Evolutionary conservation across 2,888 invertebrate genomes (phyloP), one percentile per base, ranked within the genome.

Genomic region (Epinotia nisella): DNA sequence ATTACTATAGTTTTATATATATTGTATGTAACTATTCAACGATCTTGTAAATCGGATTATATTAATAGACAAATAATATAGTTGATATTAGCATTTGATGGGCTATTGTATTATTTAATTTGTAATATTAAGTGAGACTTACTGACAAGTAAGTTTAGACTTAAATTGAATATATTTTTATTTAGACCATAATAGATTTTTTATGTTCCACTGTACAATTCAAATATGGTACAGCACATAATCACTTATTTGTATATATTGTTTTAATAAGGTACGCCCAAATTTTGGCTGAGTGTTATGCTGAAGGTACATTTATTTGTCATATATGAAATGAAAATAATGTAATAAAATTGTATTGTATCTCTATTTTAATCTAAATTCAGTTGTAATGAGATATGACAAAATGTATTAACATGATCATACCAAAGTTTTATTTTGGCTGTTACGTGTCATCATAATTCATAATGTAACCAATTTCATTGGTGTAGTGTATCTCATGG

Each of bases 361-460:
- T 62, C 66, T 53, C 19, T 56, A 56, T 24, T 66, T 41, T 56
- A 61, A 55, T 61, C 61, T 58, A 68, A 73, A 51, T 73, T 73
- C 73, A 64, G 41, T 58, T 59, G 53, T 59, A 55, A 71, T 61
- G 59, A 65, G 59, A 70, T 69, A 74, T 68, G 51, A 75, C 74
- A 75, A 76, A 76, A 77, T 76, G 64, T 76, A 78, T n/a, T 75
- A 74, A 77, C 78, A 76, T 79, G 79, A 75, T 79, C 78, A 83
- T 86, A 87, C 87, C 87, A 87, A 87, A 87, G 87, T 87, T 82
- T 77, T 80, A 35, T 78, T 86, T 87, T 84, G 86, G 86, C 86
- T 86, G 84, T 86, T 85, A 81, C 79, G 73, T 71, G 74, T 81
- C 81, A 81, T 74, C 74, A 59, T 83, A 77, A 83, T 82, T 71